Conservation (phyloP, 1,140 invertebrate genomes). For the Dreissena polymorpha region DNA sequence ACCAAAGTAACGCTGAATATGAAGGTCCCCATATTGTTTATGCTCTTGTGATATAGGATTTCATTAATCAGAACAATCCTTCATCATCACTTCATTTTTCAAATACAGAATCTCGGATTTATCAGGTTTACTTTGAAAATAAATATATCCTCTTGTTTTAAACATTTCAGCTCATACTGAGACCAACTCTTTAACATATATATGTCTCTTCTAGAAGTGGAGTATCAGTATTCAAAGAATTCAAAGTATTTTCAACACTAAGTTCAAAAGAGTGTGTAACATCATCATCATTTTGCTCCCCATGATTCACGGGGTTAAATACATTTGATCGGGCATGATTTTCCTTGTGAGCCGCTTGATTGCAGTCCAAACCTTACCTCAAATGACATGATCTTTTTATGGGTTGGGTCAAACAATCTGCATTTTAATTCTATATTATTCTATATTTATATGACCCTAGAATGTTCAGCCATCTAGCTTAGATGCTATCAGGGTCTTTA, state of each 20-base stretch:
- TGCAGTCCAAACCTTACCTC: conserved; percentile 3
- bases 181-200: too few species aligned
- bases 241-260: too few species aligned
- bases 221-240: too few species aligned
- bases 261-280: too few species aligned
- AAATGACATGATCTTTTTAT: conserved; percentile 4
- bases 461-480: too few species aligned
- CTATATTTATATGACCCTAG: conserved; percentile 34
- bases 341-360: conserved; percentile 34
- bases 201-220: too few species aligned
- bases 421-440: conserved; percentile 34
- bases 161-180: conserved; percentile 6
- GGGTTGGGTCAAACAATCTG: conserved; percentile 27
- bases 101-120: not conserved
- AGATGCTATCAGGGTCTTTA: conserved; percentile 43
- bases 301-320: too few species aligned
- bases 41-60: conserved; percentile 6
- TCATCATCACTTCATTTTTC: conserved; percentile 2
- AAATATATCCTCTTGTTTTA: conserved; percentile 14
- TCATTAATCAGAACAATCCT: not conserved
- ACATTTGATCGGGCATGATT: too few species aligned
- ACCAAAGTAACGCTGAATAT: conserved; percentile 7
- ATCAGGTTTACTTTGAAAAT: conserved; percentile 20
- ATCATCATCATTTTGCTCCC: too few species aligned
- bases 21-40: too few species aligned